These are phyloP conservation scores for Physeter macrocephalus DNA, from an alignment of 2,113 vertebrate species.

Conservation along the genomic window DNA sequence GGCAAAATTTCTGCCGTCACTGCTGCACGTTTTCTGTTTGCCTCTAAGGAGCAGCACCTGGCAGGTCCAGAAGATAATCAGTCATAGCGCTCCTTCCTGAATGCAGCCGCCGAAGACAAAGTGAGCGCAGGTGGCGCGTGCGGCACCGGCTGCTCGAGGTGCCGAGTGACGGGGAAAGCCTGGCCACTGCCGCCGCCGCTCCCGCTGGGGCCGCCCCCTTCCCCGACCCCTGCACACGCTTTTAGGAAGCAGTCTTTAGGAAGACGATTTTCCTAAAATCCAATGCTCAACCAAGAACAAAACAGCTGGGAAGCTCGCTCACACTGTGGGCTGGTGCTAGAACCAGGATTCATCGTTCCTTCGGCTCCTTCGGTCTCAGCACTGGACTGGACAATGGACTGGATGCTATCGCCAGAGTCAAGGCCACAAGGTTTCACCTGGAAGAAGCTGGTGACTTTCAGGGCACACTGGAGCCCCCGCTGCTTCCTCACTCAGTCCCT, in stretches of 20 bases:
- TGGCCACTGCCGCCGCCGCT: rapidly evolving
- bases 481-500: background rate
- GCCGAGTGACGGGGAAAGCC: background rate
- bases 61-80: background rate
- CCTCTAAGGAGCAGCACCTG: background rate
- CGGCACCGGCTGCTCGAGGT: rapidly evolving
- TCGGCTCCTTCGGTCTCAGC: background rate
- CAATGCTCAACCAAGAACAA: background rate
- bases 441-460: background rate
- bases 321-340: background rate
- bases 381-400: background rate
- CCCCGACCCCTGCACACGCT: rapidly evolving
- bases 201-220: rapidly evolving
- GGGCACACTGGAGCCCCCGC: rapidly evolving
- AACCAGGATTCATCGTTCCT: background rate
- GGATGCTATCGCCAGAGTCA: no score
- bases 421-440: background rate
- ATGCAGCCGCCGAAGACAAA: background rate
- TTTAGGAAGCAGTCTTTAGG: background rate
- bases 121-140: rapidly evolving
- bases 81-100: background rate
- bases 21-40: background rate
- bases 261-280: background rate
- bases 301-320: background rate
- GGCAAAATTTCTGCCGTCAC: background rate